Conservation (phyloP, 2,888 invertebrate species). For the Mythimna ferrago region DNA sequence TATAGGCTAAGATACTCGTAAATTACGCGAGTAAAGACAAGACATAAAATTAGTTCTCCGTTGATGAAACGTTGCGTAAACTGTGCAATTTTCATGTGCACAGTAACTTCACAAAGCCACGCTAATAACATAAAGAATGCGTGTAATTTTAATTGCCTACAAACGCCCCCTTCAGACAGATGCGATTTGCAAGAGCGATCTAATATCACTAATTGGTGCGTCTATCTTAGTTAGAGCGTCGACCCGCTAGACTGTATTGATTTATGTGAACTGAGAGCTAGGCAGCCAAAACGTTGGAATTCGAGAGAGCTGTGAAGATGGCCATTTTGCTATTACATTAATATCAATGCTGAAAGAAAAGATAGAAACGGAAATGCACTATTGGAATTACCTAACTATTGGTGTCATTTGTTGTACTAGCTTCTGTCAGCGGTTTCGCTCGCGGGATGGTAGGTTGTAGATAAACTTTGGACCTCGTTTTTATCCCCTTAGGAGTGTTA, state of each 20-base stretch:
- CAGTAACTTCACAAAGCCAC: not conserved
- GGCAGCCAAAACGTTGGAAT: not conserved
- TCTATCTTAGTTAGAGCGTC: constrained; percentile 29
- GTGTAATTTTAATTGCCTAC: not conserved
- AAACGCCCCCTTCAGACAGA: constrained; percentile 17
- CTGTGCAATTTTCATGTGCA: not conserved
- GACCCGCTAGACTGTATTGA: constrained; percentile 42
- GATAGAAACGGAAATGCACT: not conserved
- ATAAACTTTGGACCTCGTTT: too few species aligned
- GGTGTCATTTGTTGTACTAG: too few species aligned
- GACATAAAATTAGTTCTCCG: not conserved
- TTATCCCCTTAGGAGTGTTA: too few species aligned
- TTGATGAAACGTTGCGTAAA: not conserved
- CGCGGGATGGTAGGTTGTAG: too few species aligned
- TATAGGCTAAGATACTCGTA: too few species aligned
- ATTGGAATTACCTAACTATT: too few species aligned
- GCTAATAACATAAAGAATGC: constrained; percentile 21
- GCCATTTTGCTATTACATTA: not conserved
- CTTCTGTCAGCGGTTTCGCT: too few species aligned
- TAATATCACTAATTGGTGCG: constrained; percentile 38
- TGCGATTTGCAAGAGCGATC: constrained; percentile 22
- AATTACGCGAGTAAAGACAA: not conserved
- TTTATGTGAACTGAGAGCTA: constrained; percentile 12
- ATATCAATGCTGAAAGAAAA: not conserved
- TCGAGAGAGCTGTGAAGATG: not conserved